Percentiles rank a stretch among this genome's conserved stretches.
Evolutionary conservation across 2,888 invertebrate species (phyloP).

Genomic region (Melinaea menophilus): DNA sequence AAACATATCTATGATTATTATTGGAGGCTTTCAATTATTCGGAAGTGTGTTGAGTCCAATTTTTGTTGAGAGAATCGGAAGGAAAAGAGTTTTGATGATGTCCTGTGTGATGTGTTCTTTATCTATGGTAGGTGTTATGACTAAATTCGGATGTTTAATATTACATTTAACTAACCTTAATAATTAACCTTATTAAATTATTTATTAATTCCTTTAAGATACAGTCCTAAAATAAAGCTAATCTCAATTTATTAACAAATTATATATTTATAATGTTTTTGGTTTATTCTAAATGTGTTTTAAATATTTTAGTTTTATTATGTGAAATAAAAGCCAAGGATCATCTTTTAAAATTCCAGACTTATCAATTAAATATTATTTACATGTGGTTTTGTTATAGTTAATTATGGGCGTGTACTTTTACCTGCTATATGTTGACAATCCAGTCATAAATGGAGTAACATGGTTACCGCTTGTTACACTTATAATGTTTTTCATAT

Average conservation of each 20-base stretch:
- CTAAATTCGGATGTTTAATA: too few species aligned
- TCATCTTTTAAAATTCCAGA: too few species aligned
- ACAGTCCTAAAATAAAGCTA: too few species aligned
- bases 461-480: slow-evolving; percentile 46
- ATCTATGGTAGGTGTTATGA: slow-evolving; percentile 43
- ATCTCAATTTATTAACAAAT: too few species aligned
- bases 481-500: slow-evolving; percentile 44
- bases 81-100: slow-evolving; percentile 41
- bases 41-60: slow-evolving; percentile 44
- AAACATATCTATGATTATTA: slow-evolving; percentile 47
- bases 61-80: slow-evolving; percentile 48
- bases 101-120: slow-evolving; percentile 44
- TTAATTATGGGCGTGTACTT: slow-evolving; percentile 44
- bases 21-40: slow-evolving; percentile 44
- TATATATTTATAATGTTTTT: too few species aligned
- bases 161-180: too few species aligned
- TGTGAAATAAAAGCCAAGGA: too few species aligned
- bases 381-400: slow-evolving; percentile 23
- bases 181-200: too few species aligned
- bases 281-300: too few species aligned
- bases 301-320: too few species aligned
- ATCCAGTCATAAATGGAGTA: slow-evolving; percentile 29
- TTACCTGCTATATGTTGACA: slow-evolving; percentile 34
- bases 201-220: too few species aligned
- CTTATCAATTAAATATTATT: too few species aligned